Evolutionary conservation across 2,888 invertebrate species (phyloP).

Genomic region (Tipula vernalis): DNA sequence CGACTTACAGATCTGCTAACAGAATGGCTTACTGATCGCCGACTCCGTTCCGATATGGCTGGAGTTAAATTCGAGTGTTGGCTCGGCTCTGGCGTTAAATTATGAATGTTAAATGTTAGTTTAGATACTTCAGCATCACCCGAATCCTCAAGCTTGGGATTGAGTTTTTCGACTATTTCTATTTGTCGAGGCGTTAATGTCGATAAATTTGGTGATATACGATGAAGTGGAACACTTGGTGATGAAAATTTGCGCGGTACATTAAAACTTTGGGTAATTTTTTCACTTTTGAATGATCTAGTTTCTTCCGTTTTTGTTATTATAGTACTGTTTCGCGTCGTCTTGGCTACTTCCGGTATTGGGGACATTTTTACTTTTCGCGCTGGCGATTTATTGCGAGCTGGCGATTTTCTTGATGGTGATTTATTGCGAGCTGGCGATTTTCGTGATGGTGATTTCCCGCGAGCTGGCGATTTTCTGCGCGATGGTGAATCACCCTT

Average conservation of each 20-base stretch:
- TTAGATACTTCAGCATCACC: neutral
- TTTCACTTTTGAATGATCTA: neutral
- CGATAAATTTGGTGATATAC: neutral
- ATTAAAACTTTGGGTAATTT: neutral
- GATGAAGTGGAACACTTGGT: neutral
- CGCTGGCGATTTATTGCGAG: conserved; percentile 31
- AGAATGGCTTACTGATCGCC: conserved; percentile 14
- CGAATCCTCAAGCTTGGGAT: neutral
- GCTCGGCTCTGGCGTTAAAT: neutral
- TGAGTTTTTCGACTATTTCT: neutral
- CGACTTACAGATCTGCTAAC: conserved; percentile 23
- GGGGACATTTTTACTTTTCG: conserved; percentile 32
- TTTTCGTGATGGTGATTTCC: conserved; percentile 39
- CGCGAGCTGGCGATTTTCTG: conserved; percentile 36
- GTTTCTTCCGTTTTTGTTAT: conserved; percentile 22
- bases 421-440: conserved; percentile 39
- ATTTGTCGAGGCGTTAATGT: neutral
- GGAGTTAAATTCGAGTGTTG: conserved; percentile 18
- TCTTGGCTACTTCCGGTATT: conserved; percentile 17
- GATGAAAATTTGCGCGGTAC: neutral
- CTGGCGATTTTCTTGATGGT: conserved; percentile 35
- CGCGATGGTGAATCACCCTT: neutral
- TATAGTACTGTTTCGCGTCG: conserved; percentile 18
- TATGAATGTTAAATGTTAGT: conserved; percentile 4
- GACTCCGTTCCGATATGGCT: conserved; percentile 15